Conservation (phyloP, 2,797 vertebrate genomes). For the Muscicapa comitata region DNA sequence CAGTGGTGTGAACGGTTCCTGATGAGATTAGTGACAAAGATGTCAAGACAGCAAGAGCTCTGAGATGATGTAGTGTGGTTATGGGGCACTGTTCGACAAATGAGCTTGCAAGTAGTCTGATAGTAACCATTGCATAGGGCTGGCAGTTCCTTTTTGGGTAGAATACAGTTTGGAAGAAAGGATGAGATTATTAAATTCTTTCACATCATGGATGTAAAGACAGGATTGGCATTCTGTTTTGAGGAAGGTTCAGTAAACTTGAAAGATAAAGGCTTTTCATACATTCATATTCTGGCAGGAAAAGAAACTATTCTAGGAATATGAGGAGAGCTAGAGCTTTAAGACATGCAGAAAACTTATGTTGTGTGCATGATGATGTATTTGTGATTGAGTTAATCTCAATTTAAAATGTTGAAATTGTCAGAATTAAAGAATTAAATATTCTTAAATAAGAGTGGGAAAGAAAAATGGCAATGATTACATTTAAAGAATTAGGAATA, state of each 20-base stretch:
- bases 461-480: background rate
- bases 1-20: slow-evolving; percentile 8
- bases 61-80: background rate
- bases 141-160: background rate
- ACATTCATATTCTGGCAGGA: background rate
- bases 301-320: background rate
- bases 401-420: background rate
- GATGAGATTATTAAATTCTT: background rate
- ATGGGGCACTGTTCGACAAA: background rate
- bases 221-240: background rate
- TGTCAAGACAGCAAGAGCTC: background rate
- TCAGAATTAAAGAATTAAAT: background rate
- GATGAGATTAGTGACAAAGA: slow-evolving; percentile 4
- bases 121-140: background rate
- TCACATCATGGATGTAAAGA: background rate
- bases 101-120: background rate
- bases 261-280: background rate
- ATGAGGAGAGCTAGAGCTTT: background rate
- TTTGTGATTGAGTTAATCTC: background rate
- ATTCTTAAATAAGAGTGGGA: background rate
- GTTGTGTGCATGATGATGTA: background rate
- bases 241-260: background rate
- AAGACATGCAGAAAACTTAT: background rate
- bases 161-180: background rate
- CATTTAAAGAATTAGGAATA: background rate